Percentiles rank a stretch among this genome's conserved stretches.
Evolutionary conservation across 2,797 vertebrate genomes (phyloP).

Genomic region (Amblyopsis hoosieri): DNA sequence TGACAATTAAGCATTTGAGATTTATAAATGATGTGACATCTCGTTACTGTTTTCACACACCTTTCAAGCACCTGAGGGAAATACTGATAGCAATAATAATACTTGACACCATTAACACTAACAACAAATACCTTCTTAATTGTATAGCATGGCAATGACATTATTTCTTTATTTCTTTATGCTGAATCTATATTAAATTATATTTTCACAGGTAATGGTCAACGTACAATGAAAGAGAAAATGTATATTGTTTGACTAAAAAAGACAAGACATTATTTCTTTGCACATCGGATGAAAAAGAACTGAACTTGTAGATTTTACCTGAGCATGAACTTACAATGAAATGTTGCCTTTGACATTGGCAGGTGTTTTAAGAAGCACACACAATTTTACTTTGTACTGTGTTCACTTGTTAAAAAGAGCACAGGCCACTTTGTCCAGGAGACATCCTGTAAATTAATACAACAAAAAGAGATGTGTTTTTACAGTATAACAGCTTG

Average conservation of each 20-base stretch:
- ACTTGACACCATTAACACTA: too few relatives aligned
- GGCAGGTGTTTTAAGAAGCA: conserved; percentile 51
- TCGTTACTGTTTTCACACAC: too few relatives aligned
- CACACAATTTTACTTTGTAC: too few relatives aligned
- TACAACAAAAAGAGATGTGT: neutral
- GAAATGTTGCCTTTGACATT: conserved; percentile 39
- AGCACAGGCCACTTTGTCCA: conserved; percentile 17
- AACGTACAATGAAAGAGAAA: conserved; percentile 5
- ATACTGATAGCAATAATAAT: too few relatives aligned
- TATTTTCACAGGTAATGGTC: neutral
- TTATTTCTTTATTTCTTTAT: too few relatives aligned
- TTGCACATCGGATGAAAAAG: conserved; percentile 38
- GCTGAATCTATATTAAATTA: neutral
- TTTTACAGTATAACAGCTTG: neutral
- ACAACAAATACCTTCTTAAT: too few relatives aligned
- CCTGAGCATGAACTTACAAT: conserved; percentile 24
- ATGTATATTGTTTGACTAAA: conserved; percentile 5
- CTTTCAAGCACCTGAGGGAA: too few relatives aligned
- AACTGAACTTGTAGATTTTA: conserved; percentile 23
- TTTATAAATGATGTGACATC: too few relatives aligned
- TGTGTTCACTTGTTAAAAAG: too few relatives aligned
- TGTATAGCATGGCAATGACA: too few relatives aligned
- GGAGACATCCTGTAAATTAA: conserved; percentile 23
- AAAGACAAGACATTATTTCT: conserved; percentile 16
- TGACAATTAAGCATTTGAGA: too few relatives aligned